phyloP scores from a whole-genome alignment of 1,140 invertebrate species.

The Stegodyphus mimosarum region DNA sequence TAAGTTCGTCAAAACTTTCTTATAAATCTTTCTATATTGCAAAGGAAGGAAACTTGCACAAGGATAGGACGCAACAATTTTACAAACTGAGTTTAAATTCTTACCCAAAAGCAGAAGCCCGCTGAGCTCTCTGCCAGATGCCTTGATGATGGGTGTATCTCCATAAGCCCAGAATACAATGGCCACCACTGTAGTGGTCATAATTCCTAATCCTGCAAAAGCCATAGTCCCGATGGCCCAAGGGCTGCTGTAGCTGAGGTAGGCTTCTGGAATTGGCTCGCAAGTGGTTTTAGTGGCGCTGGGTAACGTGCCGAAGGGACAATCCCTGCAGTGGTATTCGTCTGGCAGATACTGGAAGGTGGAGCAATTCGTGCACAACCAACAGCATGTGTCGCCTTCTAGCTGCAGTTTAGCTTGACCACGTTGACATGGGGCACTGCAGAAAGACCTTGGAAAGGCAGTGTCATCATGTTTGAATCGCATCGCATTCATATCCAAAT shows the following conservation, averaged over 20 bases:
- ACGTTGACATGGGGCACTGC: constrained; percentile 69
- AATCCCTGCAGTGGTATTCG: constrained; percentile 75
- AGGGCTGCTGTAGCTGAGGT: constrained; percentile 72
- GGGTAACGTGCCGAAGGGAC: constrained; percentile 70
- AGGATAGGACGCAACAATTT: too few relatives aligned
- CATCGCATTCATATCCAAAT: constrained; percentile 66
- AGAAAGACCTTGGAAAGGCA: constrained; percentile 69
- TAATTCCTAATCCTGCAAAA: constrained; percentile 78
- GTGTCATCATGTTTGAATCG: constrained; percentile 65
- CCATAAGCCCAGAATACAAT: constrained; percentile 77
- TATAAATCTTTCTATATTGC: too few relatives aligned
- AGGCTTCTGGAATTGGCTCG: constrained; percentile 70
- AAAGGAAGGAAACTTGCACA: too few relatives aligned
- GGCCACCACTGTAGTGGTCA: constrained; percentile 79
- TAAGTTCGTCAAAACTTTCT: too few relatives aligned
- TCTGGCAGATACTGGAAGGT: constrained; percentile 74
- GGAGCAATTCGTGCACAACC: constrained; percentile 75
- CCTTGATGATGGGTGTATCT: constrained; percentile 74
- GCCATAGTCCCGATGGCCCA: constrained; percentile 74
- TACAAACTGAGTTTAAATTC: background rate
- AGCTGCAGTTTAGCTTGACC: constrained; percentile 65
- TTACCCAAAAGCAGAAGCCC: constrained; percentile 69
- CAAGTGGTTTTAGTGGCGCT: constrained; percentile 68
- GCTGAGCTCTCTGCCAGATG: constrained; percentile 72
- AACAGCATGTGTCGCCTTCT: constrained; percentile 73